Evolutionary conservation across 2,797 vertebrate genomes (phyloP).

Genomic region (Clarias pachynema): DNA sequence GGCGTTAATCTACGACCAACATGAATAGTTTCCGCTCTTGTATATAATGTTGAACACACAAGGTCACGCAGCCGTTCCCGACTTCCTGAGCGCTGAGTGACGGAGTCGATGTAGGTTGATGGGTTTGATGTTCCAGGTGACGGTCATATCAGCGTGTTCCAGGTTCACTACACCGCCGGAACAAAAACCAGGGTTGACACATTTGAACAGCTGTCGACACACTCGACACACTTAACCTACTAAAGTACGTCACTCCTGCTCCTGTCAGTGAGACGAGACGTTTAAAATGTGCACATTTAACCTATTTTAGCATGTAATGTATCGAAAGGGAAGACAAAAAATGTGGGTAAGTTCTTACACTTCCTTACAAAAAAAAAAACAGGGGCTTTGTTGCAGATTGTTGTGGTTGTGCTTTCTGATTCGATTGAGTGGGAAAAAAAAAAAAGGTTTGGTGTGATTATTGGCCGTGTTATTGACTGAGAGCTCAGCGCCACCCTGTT

Average conservation of each 20-base stretch:
- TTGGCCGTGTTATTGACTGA: neutral
- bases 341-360: neutral
- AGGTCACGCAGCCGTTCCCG: neutral
- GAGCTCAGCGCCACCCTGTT: neutral
- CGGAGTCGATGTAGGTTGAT: neutral
- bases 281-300: neutral
- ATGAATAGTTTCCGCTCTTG: neutral
- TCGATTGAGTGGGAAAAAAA: neutral
- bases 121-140: constrained; percentile 17
- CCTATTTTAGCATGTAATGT: neutral
- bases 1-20: neutral
- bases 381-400: neutral
- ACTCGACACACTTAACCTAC: constrained; percentile 16
- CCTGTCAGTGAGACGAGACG: neutral
- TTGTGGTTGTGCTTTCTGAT: neutral
- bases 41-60: neutral
- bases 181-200: constrained; percentile 16
- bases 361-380: neutral
- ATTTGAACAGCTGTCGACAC: constrained; percentile 14
- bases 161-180: neutral
- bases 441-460: neutral
- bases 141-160: neutral
- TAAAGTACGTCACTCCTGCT: neutral
- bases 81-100: neutral
- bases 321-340: neutral